Conservation (phyloP, 1,140 invertebrate species). For the Zaprionus ornatus region DNA sequence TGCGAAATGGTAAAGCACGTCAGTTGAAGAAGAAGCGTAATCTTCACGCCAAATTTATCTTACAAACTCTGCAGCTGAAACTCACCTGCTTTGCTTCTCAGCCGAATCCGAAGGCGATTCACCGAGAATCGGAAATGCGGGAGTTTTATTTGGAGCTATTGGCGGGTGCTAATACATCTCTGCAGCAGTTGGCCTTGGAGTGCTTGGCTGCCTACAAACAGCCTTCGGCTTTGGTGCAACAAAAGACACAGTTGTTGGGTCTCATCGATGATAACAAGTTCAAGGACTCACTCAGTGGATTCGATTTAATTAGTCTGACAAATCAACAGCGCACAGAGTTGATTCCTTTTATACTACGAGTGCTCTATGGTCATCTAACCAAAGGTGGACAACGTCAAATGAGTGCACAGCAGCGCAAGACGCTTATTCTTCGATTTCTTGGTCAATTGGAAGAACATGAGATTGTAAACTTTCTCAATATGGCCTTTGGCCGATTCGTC, state of each 20-base stretch:
- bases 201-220: constrained; percentile 94
- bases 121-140: constrained; percentile 89
- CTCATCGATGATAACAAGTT: constrained; percentile 95
- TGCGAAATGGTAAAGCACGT: constrained; percentile 31
- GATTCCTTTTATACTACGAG: constrained; percentile 92
- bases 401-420: constrained; percentile 88
- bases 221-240: constrained; percentile 89
- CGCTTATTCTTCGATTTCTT: constrained; percentile 92
- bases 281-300: constrained; percentile 91
- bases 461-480: constrained; percentile 91
- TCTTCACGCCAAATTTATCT: constrained; percentile 48
- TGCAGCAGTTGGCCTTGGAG: constrained; percentile 94
- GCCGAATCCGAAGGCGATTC: constrained; percentile 91
- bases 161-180: constrained; percentile 89
- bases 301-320: constrained; percentile 89
- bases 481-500: constrained; percentile 91
- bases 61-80: constrained; percentile 84
- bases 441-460: constrained; percentile 91
- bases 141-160: constrained; percentile 92
- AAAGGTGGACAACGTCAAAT: constrained; percentile 90
- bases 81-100: constrained; percentile 90
- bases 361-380: constrained; percentile 94
- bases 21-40: constrained; percentile 37
- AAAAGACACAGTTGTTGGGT: constrained; percentile 90
- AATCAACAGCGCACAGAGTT: constrained; percentile 90